These are phyloP conservation scores for Eilema caniola DNA, from an alignment of 2,888 invertebrate species.

Conservation along the genomic window DNA sequence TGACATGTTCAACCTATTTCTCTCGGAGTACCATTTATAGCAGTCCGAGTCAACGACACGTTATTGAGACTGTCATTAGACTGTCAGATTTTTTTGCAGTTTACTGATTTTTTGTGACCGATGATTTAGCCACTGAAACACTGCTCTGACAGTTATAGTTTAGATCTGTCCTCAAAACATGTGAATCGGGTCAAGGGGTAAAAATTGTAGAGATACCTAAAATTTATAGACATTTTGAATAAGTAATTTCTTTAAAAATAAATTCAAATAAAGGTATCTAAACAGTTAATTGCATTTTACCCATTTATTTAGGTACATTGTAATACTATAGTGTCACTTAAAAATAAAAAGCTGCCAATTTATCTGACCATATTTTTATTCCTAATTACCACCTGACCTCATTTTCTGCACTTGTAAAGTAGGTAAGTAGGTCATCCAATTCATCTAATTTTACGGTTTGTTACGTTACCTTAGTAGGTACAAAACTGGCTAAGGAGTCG, in stretches of 20 bases:
- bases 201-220: no score
- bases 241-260: no score
- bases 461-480: not conserved
- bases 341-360: no score
- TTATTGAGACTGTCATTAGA: constrained; percentile 9
- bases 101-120: not conserved
- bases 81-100: not conserved
- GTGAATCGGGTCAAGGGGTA: not conserved
- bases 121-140: not conserved
- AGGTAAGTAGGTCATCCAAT: not conserved
- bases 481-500: not conserved
- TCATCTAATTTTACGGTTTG: not conserved
- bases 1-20: constrained; percentile 37
- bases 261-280: no score
- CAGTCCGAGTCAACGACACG: constrained; percentile 7
- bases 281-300: no score
- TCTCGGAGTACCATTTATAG: constrained; percentile 32
- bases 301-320: no score
- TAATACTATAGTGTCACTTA: no score
- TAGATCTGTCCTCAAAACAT: not conserved
- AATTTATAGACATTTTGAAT: no score
- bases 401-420: no score
- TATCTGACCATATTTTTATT: not conserved
- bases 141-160: not conserved
- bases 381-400: not conserved